Base-by-base conservation (phyloP, 1,140 invertebrate genomes). In the Orussus abietinus region DNA sequence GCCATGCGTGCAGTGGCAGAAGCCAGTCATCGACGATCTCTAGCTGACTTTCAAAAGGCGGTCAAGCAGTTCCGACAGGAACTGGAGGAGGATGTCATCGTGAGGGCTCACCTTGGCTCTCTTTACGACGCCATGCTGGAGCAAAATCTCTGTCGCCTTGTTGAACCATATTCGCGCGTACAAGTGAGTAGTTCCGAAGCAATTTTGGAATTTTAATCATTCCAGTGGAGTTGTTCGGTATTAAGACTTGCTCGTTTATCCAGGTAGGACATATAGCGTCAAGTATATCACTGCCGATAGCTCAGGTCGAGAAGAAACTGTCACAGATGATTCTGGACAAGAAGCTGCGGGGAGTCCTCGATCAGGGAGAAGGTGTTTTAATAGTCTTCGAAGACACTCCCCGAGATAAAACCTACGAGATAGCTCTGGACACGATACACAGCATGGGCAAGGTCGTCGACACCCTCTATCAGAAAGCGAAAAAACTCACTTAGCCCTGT, bases 271-370 rank as follows among this genome's bases (percentile, higher is more conserved):
- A 90, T 65, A 81, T 95, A 55, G 87, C 93, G 10, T 80, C 84
- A 45, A 81, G 84, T 42, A 98, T 98, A 74, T 86, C 92, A 61
- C 75, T 98, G 29, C 84, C 88, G 6, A 83, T 91, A 73, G 79
- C 87, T 34, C 84, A 88, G 75, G 95, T 99, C 30, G 97, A 99
- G 69, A 96, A 96, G 73, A 99, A 99, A 75, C 73, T 99, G 11
- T 98, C 96, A 15, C 96, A 99, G 72, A 99, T 99, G 97, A 99
- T 99, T 65, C 75, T 99, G 59, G 97, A 99, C 71, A 94, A 96
- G 53, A 99, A 99, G 71, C 84, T 99, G 49, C 82, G 86, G 75
- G 94, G 96, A 12, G 97, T 98, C 53, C 77, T 99, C 32, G 96
- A 99, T 77, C 97, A 99, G 77, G 96, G 94, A 35, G 91, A 93